Base-by-base conservation (phyloP, 2,797 vertebrate genomes). In the Xenopus petersii region DNA sequence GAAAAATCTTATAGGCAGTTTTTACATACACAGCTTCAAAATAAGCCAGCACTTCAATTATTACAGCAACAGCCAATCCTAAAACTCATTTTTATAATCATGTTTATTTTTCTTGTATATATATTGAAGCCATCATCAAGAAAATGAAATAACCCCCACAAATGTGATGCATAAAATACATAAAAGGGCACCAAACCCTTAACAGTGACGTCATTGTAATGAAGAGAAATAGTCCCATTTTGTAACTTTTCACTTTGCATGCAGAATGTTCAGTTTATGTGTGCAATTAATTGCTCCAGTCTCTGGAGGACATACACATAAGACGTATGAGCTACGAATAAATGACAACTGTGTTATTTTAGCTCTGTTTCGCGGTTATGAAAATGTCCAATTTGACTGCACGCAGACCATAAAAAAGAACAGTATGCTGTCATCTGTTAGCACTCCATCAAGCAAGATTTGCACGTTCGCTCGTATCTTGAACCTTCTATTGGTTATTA, bases 341-440 rank as follows among this genome's bases (percentile, higher is more conserved):
- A 81, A 80, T 81, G 88, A 87, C 89, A 87, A 82, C 71, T 82
- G 80, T 81, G 81, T 87, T 89, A 83, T 86, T 87, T 82, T 83
- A 90, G 86, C 83, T 81, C 75, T 87, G 85, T 83, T 82, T 87
- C 84, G 86, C 88, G 89, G 90, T 91, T 90, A 92, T 84, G 87
- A 89, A 91, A 88, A 91, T 88, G 89, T 90, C 87, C 87, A 84
- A 91, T 92, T 90, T 91, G 91, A 92, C 91, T 91, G 85, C 88
- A 84, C 80, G 82, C 71, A 80, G 86, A 84, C 89, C 83, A 85
- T 86, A 85, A 89, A 84, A 90, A 90, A 91, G 49, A 51, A 10
- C 49, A 51, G 49, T 12, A 86, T 81, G 82, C 77, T 81, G 77
- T 90, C 89, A 92, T 91, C 89, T 92, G 91, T 89, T 91, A 85